These are phyloP conservation scores for Diprion similis DNA, from an alignment of 1,140 invertebrate species.

Conservation along the genomic window DNA sequence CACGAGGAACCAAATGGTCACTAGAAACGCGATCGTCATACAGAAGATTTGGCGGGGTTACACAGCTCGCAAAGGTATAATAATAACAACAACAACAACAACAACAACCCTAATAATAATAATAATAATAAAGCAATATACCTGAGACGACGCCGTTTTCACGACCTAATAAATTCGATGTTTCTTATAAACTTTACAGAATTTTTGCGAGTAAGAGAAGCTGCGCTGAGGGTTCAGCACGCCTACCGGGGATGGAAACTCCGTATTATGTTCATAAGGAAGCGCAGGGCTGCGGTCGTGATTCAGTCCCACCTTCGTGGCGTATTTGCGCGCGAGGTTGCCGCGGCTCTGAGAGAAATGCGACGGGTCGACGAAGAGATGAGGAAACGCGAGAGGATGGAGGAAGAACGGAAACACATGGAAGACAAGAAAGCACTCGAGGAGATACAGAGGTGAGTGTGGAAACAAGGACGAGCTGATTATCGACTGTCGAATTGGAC, in stretches of 20 bases:
- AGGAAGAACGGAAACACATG: slow-evolving; percentile 70
- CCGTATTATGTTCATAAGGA: slow-evolving; percentile 81
- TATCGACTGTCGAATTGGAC: too few species aligned
- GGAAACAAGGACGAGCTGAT: slow-evolving; percentile 21
- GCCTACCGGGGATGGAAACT: slow-evolving; percentile 87
- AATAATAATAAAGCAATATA: too few species aligned
- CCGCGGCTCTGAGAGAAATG: slow-evolving; percentile 86
- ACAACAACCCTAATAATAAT: slow-evolving; percentile 10
- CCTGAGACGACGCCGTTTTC: not conserved
- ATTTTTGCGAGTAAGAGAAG: slow-evolving; percentile 72
- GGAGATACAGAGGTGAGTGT: slow-evolving; percentile 61
- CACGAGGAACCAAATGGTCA: slow-evolving; percentile 72
- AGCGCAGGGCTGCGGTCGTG: slow-evolving; percentile 84
- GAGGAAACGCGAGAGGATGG: slow-evolving; percentile 76
- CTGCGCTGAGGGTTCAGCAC: slow-evolving; percentile 83
- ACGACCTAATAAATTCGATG: slow-evolving; percentile 11
- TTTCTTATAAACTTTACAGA: slow-evolving; percentile 56
- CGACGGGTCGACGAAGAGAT: slow-evolving; percentile 91
- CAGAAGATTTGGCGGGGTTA: slow-evolving; percentile 80
- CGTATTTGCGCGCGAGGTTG: slow-evolving; percentile 88
- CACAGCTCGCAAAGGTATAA: slow-evolving; percentile 67
- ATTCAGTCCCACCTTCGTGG: slow-evolving; percentile 90
- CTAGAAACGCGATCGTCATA: slow-evolving; percentile 76
- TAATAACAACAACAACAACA: too few species aligned
- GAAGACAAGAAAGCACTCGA: slow-evolving; percentile 61